phyloP scores from a whole-genome alignment of 2,888 invertebrate genomes.

The Marasmarcha lunaedactyla region DNA sequence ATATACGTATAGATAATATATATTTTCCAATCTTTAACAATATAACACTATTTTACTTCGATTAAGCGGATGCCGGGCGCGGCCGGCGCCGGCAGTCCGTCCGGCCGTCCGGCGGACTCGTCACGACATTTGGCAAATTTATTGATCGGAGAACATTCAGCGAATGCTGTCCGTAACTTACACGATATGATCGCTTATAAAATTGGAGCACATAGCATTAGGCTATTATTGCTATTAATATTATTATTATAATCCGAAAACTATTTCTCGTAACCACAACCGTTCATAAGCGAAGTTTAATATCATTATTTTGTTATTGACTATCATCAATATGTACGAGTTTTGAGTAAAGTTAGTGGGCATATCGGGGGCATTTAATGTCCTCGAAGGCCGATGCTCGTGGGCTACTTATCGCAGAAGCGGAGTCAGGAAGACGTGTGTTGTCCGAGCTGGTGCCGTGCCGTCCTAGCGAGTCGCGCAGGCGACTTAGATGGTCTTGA shows the following conservation, averaged over 20 bases:
- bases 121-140: conserved; percentile 31
- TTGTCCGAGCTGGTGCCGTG: conserved; percentile 37
- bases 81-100: conserved; percentile 17
- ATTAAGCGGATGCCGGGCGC: conserved; percentile 26
- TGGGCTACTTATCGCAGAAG: conserved; percentile 32
- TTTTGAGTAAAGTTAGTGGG: conserved; percentile 27
- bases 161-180: conserved; percentile 18
- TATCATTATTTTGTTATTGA: conserved; percentile 64
- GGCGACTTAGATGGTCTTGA: conserved; percentile 76
- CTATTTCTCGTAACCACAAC: conserved; percentile 69
- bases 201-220: conserved; percentile 58
- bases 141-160: conserved; percentile 23
- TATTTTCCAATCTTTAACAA: conserved; percentile 65
- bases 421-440: conserved; percentile 27
- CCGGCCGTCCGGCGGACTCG: conserved; percentile 17
- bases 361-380: conserved; percentile 39
- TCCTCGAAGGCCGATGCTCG: conserved; percentile 32
- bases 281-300: conserved; percentile 70
- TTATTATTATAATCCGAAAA: conserved; percentile 57
- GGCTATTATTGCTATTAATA: conserved; percentile 68
- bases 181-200: conserved; percentile 59
- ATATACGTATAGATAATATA: conserved; percentile 68
- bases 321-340: conserved; percentile 60
- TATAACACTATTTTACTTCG: conserved; percentile 65
- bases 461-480: conserved; percentile 62